These are phyloP conservation scores for Caenorhabditis afra DNA, from an alignment of 2,888 invertebrate genomes.

Conservation along the genomic window DNA sequence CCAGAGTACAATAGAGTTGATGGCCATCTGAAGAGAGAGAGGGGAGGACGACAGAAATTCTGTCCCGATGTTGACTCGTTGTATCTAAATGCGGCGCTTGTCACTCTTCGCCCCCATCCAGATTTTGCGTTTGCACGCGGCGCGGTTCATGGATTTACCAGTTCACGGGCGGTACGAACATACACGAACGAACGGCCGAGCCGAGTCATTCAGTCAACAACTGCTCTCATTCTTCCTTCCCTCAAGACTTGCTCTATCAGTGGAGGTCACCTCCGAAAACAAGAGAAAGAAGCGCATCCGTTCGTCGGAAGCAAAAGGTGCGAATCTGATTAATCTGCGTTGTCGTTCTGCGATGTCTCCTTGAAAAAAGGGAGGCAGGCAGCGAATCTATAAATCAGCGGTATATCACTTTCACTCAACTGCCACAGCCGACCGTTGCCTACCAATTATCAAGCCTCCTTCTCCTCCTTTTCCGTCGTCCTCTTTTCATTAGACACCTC, in stretches of 20 bases:
- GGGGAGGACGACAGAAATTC: too few relatives aligned
- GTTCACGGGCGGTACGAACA: conserved; percentile 56
- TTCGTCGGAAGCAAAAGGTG: too few relatives aligned
- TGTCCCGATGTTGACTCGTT: neutral
- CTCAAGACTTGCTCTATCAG: neutral
- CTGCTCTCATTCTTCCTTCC: neutral
- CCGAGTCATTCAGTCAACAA: conserved; percentile 47
- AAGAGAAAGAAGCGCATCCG: too few relatives aligned
- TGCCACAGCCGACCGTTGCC: conserved; percentile 49
- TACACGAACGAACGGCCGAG: conserved; percentile 36
- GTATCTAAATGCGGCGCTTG: conserved; percentile 49
- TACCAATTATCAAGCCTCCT: conserved; percentile 49
- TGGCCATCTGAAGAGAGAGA: too few relatives aligned
- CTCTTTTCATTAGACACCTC: conserved; percentile 46
- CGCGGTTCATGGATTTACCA: conserved; percentile 44
- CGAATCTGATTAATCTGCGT: conserved; percentile 18
- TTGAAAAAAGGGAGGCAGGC: conserved; percentile 29
- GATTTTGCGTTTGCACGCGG: conserved; percentile 26
- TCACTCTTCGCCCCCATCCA: conserved; percentile 31
- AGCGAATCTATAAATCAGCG: conserved; percentile 50
- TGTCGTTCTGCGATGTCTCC: conserved; percentile 16
- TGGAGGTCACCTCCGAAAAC: too few relatives aligned
- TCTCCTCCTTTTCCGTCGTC: conserved; percentile 18
- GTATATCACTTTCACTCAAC: conserved; percentile 58
- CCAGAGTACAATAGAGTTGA: too few relatives aligned